phyloP scores from a whole-genome alignment of 2,888 invertebrate genomes.

The Aphodius sticticus region DNA sequence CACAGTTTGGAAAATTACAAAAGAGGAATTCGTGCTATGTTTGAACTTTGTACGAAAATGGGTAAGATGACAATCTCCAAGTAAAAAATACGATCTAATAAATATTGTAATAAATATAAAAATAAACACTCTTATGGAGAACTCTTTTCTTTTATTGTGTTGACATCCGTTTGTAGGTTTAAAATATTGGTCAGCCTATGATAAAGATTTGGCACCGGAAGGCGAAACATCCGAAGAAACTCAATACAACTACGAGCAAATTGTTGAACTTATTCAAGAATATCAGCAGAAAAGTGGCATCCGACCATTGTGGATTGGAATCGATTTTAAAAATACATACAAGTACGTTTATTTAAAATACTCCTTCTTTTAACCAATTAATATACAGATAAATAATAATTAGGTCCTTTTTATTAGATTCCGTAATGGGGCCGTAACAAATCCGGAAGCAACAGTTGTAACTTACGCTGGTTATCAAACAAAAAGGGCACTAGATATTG shows the following conservation, averaged over 20 bases:
- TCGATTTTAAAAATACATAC: constrained; percentile 64
- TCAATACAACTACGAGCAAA: constrained; percentile 65
- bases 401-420: constrained; percentile 45
- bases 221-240: constrained; percentile 65
- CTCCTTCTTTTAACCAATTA: background rate
- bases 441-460: constrained; percentile 66
- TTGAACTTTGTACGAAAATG: constrained; percentile 70
- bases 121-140: background rate
- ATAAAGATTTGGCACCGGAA: constrained; percentile 68
- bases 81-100: no score
- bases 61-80: constrained; percentile 51
- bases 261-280: constrained; percentile 66
- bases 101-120: no score
- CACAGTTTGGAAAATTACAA: constrained; percentile 67
- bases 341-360: constrained; percentile 35
- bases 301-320: constrained; percentile 70
- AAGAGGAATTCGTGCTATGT: constrained; percentile 66
- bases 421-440: constrained; percentile 68
- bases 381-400: no score
- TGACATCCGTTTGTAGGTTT: constrained; percentile 50
- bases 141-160: background rate
- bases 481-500: constrained; percentile 69
- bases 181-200: constrained; percentile 71
- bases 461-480: constrained; percentile 69
- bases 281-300: constrained; percentile 65